Conservation (phyloP, 2,888 invertebrate species). For the Unio delphinus region DNA sequence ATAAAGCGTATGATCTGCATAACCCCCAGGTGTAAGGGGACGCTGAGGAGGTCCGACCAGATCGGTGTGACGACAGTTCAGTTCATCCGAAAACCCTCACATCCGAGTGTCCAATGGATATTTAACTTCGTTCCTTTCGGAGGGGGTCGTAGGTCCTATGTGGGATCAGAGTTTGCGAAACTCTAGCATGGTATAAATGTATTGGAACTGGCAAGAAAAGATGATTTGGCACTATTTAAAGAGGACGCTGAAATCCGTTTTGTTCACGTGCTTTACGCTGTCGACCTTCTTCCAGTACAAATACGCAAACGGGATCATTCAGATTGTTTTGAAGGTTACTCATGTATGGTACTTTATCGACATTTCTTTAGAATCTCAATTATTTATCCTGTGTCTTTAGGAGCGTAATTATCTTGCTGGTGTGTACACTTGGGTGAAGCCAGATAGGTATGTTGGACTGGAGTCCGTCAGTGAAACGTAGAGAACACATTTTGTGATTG, state of each 20-base stretch:
- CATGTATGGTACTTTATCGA: too few relatives aligned
- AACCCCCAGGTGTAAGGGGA: conserved; percentile 26
- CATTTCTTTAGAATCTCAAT: too few relatives aligned
- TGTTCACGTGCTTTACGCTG: conserved; percentile 29
- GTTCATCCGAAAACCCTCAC: not conserved
- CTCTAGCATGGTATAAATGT: conserved; percentile 29
- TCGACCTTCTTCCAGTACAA: conserved; percentile 25
- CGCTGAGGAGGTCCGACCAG: conserved; percentile 28
- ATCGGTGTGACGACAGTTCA: conserved; percentile 27
- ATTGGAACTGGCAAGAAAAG: conserved; percentile 26
- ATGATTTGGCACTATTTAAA: conserved; percentile 33
- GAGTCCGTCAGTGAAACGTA: too few relatives aligned
- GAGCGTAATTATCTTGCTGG: too few relatives aligned
- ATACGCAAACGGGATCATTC: too few relatives aligned
- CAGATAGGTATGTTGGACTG: too few relatives aligned
- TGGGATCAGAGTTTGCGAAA: conserved; percentile 31
- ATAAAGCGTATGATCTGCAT: not conserved
- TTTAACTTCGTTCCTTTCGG: conserved; percentile 37
- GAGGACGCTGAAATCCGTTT: conserved; percentile 23
- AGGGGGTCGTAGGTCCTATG: conserved; percentile 26
- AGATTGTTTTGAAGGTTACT: too few relatives aligned
- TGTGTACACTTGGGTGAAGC: too few relatives aligned
- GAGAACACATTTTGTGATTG: too few relatives aligned
- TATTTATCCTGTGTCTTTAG: too few relatives aligned
- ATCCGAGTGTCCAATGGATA: not conserved